These are phyloP conservation scores for Fratercula arctica DNA, from an alignment of 2,797 vertebrate species.

Conservation along the genomic window DNA sequence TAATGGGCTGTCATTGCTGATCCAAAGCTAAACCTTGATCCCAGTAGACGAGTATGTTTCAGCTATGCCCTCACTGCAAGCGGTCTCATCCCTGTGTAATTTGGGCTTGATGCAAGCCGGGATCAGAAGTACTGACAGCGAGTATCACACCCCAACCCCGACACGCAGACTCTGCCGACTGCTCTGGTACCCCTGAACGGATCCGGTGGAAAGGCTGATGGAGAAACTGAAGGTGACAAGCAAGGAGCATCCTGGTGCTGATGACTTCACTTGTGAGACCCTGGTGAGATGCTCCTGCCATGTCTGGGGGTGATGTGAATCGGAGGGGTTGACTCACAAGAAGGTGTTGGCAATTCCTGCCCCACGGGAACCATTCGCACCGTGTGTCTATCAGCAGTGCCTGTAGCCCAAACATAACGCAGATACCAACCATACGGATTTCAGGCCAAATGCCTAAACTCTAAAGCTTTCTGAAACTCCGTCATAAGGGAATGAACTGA, in stretches of 20 bases:
- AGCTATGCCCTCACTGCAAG: background rate
- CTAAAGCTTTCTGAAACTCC: background rate
- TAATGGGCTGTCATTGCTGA: background rate
- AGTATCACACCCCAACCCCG: rapidly evolving
- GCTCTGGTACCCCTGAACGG: background rate
- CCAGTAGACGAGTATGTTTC: background rate
- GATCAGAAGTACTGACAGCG: background rate
- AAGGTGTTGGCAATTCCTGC: background rate
- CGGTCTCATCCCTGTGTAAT: background rate
- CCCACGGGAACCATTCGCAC: rapidly evolving
- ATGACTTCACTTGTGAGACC: background rate
- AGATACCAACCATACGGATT: background rate
- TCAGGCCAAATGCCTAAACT: background rate
- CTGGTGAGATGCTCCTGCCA: background rate
- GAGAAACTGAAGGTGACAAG: background rate
- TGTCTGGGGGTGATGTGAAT: background rate
- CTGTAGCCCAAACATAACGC: background rate
- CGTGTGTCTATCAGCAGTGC: background rate
- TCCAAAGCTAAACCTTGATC: background rate
- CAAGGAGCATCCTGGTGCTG: background rate
- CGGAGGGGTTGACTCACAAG: background rate
- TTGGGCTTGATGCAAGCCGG: background rate
- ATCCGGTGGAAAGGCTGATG: background rate
- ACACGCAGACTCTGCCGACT: background rate
- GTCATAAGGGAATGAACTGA: background rate